These are phyloP conservation scores for Trinectes maculatus DNA, from an alignment of 2,113 vertebrate genomes.

Conservation along the genomic window DNA sequence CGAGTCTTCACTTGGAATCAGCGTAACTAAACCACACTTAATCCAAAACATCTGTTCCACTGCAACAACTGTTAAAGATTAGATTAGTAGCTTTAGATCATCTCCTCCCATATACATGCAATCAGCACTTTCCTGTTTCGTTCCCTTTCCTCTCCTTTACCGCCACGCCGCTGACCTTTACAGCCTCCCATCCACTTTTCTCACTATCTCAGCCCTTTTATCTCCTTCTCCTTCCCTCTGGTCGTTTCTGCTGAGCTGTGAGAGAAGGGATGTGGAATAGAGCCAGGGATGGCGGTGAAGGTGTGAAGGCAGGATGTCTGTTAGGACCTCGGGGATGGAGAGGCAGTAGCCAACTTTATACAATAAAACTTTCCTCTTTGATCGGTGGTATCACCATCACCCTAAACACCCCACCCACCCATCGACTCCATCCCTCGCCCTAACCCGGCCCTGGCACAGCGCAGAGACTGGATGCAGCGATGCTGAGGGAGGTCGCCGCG, in stretches of 20 bases:
- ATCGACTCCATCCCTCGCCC: conserved; percentile 21
- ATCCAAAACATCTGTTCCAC: conserved; percentile 11
- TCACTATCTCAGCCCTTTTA: conserved; percentile 45
- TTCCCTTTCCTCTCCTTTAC: not conserved
- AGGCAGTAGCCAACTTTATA: not conserved
- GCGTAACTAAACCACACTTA: not conserved
- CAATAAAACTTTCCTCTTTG: too few relatives aligned
- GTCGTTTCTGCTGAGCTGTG: conserved; percentile 42
- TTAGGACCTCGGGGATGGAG: conserved; percentile 36
- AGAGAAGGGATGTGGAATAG: conserved; percentile 44
- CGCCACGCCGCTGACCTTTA: conserved; percentile 27
- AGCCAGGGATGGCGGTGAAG: conserved; percentile 28
- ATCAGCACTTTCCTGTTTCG: not conserved
- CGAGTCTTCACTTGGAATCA: not conserved
- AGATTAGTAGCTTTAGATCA: too few relatives aligned
- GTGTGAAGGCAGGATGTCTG: conserved; percentile 50
- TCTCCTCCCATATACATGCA: not conserved
- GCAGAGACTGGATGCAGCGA: conserved; percentile 22
- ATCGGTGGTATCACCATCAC: too few relatives aligned
- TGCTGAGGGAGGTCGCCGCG: conserved; percentile 67
- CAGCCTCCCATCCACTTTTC: conserved; percentile 35
- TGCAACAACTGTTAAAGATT: not conserved
- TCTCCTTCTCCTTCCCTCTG: conserved; percentile 48
- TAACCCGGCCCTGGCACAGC: conserved; percentile 40
- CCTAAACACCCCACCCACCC: not conserved